Percentiles rank a stretch among this genome's conserved stretches.
phyloP scores from a whole-genome alignment of 2,888 invertebrate genomes.

The Leptothorax acervorum region DNA sequence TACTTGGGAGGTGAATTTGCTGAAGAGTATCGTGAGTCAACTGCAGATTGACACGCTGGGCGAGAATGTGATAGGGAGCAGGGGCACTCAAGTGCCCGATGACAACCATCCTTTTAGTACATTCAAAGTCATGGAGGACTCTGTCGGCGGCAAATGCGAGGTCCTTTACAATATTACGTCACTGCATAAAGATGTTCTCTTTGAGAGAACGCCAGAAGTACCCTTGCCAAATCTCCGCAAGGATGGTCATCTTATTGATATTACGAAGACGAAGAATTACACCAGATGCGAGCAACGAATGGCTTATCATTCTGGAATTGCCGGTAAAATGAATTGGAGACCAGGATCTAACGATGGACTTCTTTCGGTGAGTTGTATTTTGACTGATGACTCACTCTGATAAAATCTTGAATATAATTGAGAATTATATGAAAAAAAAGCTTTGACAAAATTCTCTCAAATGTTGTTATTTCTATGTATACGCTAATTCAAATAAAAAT shows the following conservation, averaged over 20 bases:
- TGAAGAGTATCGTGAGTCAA: constrained; percentile 90
- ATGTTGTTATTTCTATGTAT: background rate
- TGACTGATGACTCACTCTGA: background rate
- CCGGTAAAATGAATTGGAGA: background rate
- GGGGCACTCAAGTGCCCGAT: constrained; percentile 78
- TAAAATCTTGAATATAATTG: background rate
- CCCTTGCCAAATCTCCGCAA: constrained; percentile 86
- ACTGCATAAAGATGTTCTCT: constrained; percentile 86
- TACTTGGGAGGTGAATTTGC: constrained; percentile 89
- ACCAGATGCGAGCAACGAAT: constrained; percentile 88
- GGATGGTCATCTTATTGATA: constrained; percentile 86
- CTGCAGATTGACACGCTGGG: constrained; percentile 90
- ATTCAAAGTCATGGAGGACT: constrained; percentile 90
- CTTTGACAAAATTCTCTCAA: background rate
- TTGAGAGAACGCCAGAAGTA: constrained; percentile 86
- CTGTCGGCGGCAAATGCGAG: constrained; percentile 90
- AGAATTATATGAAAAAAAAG: background rate
- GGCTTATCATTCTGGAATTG: constrained; percentile 87
- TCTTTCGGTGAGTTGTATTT: constrained; percentile 83
- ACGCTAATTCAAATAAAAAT: background rate
- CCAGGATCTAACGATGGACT: constrained; percentile 85
- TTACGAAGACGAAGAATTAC: constrained; percentile 90
- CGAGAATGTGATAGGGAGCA: constrained; percentile 85
- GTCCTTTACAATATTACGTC: constrained; percentile 89
- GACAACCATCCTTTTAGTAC: constrained; percentile 86